Percentiles rank a stretch among this genome's conserved stretches.
Evolutionary conservation across 92 coral and sea anemone genomes (phyloP).

Genomic region (Palythoa grandis): DNA sequence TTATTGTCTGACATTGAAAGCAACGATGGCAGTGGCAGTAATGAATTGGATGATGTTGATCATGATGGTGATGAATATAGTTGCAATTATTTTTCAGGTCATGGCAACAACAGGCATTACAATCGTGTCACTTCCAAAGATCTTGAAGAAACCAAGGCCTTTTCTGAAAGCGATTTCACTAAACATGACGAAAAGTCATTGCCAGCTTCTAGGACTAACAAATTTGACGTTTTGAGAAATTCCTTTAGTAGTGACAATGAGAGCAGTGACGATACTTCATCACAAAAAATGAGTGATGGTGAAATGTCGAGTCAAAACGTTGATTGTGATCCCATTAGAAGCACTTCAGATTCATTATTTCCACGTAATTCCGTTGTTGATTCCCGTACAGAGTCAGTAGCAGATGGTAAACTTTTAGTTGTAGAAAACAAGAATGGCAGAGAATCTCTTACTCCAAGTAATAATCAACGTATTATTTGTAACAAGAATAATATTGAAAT

Average conservation of each 20-base stretch:
- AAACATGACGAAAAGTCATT: background rate
- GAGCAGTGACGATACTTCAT: background rate
- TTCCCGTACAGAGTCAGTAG: background rate
- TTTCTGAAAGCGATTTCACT: background rate
- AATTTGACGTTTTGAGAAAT: background rate
- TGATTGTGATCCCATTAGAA: background rate
- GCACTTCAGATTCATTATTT: background rate
- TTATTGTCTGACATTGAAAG: slow-evolving; percentile 28
- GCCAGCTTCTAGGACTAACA: background rate
- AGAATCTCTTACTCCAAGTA: background rate
- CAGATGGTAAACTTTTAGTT: background rate
- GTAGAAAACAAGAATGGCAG: background rate
- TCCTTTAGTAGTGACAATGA: background rate
- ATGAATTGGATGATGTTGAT: background rate
- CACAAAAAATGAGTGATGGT: background rate
- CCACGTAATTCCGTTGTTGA: background rate
- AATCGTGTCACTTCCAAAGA: slow-evolving; percentile 39
- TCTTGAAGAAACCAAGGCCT: background rate
- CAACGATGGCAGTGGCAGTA: background rate
- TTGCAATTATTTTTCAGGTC: background rate
- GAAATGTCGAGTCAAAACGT: background rate
- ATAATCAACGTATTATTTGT: background rate
- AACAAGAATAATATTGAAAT: background rate
- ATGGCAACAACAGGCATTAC: background rate
- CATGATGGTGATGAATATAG: no score